Base-by-base conservation (phyloP, 2,888 invertebrate genomes). In the Thera obeliscata region DNA sequence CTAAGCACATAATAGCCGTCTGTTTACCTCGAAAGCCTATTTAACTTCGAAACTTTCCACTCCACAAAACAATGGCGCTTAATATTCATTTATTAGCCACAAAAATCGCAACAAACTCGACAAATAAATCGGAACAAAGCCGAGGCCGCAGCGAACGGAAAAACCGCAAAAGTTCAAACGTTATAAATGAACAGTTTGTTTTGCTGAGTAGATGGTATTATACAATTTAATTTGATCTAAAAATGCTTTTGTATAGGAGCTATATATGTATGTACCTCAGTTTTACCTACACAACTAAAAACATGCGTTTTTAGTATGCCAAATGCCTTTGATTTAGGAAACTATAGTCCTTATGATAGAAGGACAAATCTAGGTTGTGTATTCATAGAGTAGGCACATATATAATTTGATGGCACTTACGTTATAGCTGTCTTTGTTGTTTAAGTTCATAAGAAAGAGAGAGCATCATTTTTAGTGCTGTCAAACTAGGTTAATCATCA, bases 91-190 rank as follows among this genome's bases (percentile, higher is more conserved):
- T 66, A 66, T 61, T 66, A 66, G 66, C 66, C 61, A 36, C 61
- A 61, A 66, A 66, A 66, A 66, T 66, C 46, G 61, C 61, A 52
- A 54, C 56, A 61, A 66, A 61, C 61, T 61, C 66, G 36, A 61
- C 61, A 41, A 66, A 61, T 58, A 61, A 66, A 66, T 58, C 61
- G 66, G 43, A 57, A 61, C 66, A 66, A 66, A 57, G 48, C 61
- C 65, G 56, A 35, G 62, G 43, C 64, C 56, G 11, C 59, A 55
- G 36, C 60, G 59, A 65, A 66, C 57, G 58, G 54, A 57, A 69
- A 67, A 62, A 67, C 71, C 71, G 56, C 71, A 65, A 72, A 71
- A 65, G 67, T 72, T 69, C 71, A 72, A 72, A 72, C 67, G 62
- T 65, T 59, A 64, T 66, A 68, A 63, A 67, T 66, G 64, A 67